These are phyloP conservation scores for Ommatoiulus sabulosus DNA, from an alignment of 2,888 invertebrate genomes.

Conservation along the genomic window DNA sequence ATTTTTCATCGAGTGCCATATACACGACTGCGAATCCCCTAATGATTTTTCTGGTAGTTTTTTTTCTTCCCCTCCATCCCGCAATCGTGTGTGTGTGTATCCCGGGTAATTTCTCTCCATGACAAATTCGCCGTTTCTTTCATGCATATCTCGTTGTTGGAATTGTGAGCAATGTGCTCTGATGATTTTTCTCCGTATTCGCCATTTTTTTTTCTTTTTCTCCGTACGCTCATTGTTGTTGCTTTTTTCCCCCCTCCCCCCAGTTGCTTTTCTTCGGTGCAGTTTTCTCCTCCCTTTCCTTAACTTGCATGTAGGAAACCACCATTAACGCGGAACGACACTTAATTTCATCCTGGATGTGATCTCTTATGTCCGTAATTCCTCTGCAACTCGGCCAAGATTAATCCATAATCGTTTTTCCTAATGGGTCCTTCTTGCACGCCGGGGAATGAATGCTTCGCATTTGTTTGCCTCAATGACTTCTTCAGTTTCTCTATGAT, in stretches of 20 bases:
- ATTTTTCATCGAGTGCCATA: conserved; percentile 35
- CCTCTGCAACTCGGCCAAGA: conserved; percentile 52
- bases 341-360: conserved; percentile 56
- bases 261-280: neutral
- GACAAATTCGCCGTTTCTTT: conserved; percentile 37
- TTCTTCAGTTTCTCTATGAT: neutral
- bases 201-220: neutral
- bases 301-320: conserved; percentile 48
- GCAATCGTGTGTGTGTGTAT: neutral
- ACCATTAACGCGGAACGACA: conserved; percentile 55
- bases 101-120: conserved; percentile 39
- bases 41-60: conserved; percentile 38
- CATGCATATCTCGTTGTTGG: conserved; percentile 36
- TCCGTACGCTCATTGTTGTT: conserved; percentile 17
- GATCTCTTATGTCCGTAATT: conserved; percentile 54
- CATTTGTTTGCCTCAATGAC: conserved; percentile 43
- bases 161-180: conserved; percentile 43
- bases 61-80: neutral
- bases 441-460: conserved; percentile 36
- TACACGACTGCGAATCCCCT: conserved; percentile 35
- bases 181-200: conserved; percentile 29
- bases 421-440: conserved; percentile 49
- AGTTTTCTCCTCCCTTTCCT: conserved; percentile 13
- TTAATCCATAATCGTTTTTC: conserved; percentile 52
- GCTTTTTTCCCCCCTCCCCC: neutral